These are phyloP conservation scores for Syngnathus acus DNA, from an alignment of 2,797 vertebrate genomes.

Conservation along the genomic window DNA sequence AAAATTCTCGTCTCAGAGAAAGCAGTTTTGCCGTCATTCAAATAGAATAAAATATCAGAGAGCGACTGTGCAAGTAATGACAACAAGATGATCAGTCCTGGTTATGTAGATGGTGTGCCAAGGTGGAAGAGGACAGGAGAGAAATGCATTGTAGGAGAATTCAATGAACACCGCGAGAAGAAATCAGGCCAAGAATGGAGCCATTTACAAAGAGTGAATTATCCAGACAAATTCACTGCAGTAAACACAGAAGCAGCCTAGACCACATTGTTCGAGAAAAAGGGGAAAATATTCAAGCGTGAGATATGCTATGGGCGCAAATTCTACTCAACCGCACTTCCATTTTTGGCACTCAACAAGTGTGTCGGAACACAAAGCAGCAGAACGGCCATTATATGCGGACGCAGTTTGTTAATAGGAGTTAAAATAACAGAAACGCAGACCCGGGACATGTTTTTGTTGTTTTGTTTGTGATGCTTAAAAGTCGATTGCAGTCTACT, in stretches of 20 bases:
- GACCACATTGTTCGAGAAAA: background rate
- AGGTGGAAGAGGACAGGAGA: conserved; percentile 8
- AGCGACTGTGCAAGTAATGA: conserved; percentile 6
- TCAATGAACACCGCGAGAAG: background rate
- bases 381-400: background rate
- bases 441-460: background rate
- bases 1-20: background rate
- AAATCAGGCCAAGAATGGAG: conserved; percentile 1
- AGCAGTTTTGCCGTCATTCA: background rate
- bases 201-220: conserved; percentile 5
- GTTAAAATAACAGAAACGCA: background rate
- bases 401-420: background rate
- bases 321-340: background rate
- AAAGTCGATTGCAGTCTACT: background rate
- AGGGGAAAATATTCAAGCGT: background rate
- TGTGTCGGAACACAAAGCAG: conserved; percentile 2
- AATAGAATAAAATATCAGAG: conserved; percentile 1
- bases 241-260: conserved; percentile 7
- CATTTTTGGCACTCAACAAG: background rate
- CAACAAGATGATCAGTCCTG: conserved; percentile 12
- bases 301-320: background rate
- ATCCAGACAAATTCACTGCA: conserved; percentile 14
- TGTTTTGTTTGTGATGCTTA: background rate
- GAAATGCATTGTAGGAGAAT: conserved; percentile 19
- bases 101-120: conserved; percentile 7